Conservation (phyloP, 2,797 vertebrate genomes). For the Salarias fasciatus region DNA sequence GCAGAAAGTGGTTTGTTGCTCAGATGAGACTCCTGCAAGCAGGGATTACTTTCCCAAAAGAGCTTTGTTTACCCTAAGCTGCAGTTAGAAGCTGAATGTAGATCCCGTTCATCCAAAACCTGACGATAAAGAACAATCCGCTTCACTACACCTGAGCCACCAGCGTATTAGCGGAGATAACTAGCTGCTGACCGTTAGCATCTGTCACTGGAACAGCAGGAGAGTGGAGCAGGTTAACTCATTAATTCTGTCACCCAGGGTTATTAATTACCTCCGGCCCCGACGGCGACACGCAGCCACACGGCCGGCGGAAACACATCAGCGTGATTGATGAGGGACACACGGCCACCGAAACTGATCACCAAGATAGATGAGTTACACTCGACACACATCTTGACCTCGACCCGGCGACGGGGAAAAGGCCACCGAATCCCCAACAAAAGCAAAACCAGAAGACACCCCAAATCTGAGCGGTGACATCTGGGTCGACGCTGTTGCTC, state of each 20-base stretch:
- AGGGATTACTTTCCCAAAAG: conserved; percentile 39
- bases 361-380: conserved; percentile 78
- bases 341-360: conserved; percentile 79
- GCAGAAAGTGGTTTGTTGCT: conserved; percentile 38
- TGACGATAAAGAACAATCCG: neutral
- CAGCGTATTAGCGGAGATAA: conserved; percentile 50
- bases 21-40: conserved; percentile 48
- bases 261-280: conserved; percentile 78
- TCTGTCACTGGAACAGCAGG: conserved; percentile 76
- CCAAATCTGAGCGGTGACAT: conserved; percentile 44
- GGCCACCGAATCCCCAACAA: conserved; percentile 37
- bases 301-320: conserved; percentile 71
- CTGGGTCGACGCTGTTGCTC: conserved; percentile 45
- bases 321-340: conserved; percentile 83
- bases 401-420: conserved; percentile 61
- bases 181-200: conserved; percentile 72
- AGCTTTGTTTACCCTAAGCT: conserved; percentile 27
- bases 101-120: no score
- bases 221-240: conserved; percentile 78
- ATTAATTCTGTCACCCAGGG: conserved; percentile 69
- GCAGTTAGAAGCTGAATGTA: conserved; percentile 7
- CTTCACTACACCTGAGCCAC: conserved; percentile 60
- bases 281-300: conserved; percentile 62
- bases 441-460: conserved; percentile 35
- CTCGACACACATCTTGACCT: conserved; percentile 78